These are phyloP conservation scores for Arremon aurantiirostris DNA, from an alignment of 2,797 vertebrate genomes.

Conservation along the genomic window DNA sequence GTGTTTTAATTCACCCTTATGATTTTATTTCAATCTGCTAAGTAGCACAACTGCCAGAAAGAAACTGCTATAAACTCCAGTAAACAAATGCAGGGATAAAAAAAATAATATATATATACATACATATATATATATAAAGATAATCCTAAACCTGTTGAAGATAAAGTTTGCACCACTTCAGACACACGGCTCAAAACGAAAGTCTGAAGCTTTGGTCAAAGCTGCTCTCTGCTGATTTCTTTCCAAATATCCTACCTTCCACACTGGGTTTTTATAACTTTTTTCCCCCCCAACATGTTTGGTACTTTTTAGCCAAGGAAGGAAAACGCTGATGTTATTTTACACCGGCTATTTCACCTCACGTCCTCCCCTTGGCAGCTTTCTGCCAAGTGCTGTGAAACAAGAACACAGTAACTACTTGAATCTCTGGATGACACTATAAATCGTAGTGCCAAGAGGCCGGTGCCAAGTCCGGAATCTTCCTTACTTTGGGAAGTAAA, in stretches of 20 bases:
- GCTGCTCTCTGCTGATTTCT: constrained; percentile 33
- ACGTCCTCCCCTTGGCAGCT: constrained; percentile 66
- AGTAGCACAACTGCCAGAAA: constrained; percentile 82
- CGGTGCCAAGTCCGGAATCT: constrained; percentile 86
- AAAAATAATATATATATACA: neutral
- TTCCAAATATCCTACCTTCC: constrained; percentile 31
- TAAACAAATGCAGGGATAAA: constrained; percentile 74
- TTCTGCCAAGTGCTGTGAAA: constrained; percentile 81
- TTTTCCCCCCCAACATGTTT: neutral
- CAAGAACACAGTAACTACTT: constrained; percentile 84
- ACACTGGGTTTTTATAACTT: neutral
- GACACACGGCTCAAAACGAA: constrained; percentile 25
- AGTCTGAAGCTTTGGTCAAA: constrained; percentile 32
- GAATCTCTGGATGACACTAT: constrained; percentile 90
- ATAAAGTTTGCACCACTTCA: constrained; percentile 73
- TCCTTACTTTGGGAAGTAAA: constrained; percentile 63
- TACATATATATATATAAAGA: neutral
- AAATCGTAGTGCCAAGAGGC: constrained; percentile 83
- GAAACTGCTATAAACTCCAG: constrained; percentile 81
- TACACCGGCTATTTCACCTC: constrained; percentile 69
- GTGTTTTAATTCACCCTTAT: constrained; percentile 84
- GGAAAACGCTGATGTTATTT: constrained; percentile 54
- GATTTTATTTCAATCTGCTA: constrained; percentile 84
- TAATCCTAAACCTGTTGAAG: constrained; percentile 72
- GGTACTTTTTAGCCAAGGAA: constrained; percentile 51